Conservation (phyloP, 2,888 invertebrate species). For the Acleris cristana region DNA sequence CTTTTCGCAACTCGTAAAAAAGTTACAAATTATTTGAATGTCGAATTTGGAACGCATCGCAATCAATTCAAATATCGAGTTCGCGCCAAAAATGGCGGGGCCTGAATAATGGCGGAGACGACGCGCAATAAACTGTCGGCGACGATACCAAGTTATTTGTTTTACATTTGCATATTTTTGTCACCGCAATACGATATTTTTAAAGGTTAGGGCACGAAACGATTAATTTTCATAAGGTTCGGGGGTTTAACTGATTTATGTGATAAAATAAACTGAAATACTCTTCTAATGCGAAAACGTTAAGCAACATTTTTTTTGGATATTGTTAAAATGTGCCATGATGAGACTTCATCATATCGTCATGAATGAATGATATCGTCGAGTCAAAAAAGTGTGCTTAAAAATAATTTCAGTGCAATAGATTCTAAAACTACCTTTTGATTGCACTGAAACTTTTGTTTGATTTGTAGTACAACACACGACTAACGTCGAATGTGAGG, state of each 20-base stretch:
- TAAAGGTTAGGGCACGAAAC: conserved; percentile 11
- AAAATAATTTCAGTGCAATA: too few species aligned
- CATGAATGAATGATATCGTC: too few species aligned
- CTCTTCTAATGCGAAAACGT: too few species aligned
- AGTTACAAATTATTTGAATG: conserved; percentile 9
- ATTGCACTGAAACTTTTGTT: too few species aligned
- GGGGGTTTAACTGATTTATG: neutral
- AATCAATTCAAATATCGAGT: conserved; percentile 37
- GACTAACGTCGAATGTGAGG: too few species aligned
- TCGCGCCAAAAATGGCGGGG: conserved; percentile 19
- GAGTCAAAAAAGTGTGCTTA: too few species aligned
- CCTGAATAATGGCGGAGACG: conserved; percentile 45
- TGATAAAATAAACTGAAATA: too few species aligned
- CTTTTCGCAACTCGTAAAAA: conserved; percentile 5
- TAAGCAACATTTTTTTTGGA: too few species aligned
- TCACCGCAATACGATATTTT: conserved; percentile 31
- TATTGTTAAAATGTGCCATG: too few species aligned
- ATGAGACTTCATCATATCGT: too few species aligned
- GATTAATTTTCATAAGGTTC: conserved; percentile 24
- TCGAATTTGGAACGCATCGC: conserved; percentile 32
- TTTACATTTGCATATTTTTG: conserved; percentile 51
- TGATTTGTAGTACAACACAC: too few species aligned
- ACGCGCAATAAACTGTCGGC: conserved; percentile 56
- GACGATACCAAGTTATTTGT: conserved; percentile 44
- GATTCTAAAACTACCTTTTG: too few species aligned